A percentile compares a stretch with the other conserved stretches of the same genome.
Conservation (phyloP, 2,113 vertebrate species). For the Pogonocichla stellata region DNA sequence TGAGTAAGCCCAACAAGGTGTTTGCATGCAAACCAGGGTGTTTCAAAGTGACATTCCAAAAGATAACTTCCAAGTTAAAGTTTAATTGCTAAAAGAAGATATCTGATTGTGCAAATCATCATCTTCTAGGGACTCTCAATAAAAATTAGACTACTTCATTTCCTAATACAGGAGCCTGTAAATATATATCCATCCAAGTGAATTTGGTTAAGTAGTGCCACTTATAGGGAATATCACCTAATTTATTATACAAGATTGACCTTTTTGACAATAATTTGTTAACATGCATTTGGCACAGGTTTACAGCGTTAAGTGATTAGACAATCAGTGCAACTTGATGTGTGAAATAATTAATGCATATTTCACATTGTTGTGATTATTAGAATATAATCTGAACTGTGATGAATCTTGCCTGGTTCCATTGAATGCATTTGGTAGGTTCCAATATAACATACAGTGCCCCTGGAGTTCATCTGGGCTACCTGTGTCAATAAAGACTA, state of each 20-base stretch:
- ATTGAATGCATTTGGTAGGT: neutral
- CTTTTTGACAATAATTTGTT: conserved; percentile 4
- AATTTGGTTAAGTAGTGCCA: neutral
- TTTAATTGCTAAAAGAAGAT: neutral
- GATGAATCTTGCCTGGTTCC: neutral
- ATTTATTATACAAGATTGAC: neutral
- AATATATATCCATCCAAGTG: neutral
- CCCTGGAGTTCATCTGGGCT: neutral
- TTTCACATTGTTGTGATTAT: neutral
- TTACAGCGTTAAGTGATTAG: neutral
- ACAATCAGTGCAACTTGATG: neutral
- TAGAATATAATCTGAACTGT: neutral
- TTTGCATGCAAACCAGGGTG: neutral
- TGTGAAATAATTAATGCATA: neutral
- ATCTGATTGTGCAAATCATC: neutral
- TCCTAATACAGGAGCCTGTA: neutral
- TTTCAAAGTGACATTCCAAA: neutral
- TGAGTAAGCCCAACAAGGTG: neutral
- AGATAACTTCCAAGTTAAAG: neutral
- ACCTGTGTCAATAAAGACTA: neutral
- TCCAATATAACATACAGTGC: neutral
- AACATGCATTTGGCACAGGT: neutral
- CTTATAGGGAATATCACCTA: neutral
- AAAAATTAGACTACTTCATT: neutral
- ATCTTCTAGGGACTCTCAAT: neutral